Base-by-base conservation (phyloP, 2,888 invertebrate genomes). In the Allygus modestus region DNA sequence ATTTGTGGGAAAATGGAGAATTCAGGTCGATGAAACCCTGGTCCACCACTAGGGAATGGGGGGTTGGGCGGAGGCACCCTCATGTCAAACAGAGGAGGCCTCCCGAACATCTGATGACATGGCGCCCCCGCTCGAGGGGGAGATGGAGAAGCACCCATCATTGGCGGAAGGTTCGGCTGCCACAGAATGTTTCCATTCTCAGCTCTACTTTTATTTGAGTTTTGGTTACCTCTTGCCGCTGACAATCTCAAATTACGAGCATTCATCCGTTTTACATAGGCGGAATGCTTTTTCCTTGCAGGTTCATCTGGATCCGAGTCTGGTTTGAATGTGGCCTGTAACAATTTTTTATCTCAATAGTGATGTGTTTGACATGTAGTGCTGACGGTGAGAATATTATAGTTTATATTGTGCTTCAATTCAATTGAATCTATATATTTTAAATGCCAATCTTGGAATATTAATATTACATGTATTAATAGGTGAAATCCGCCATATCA, bases 251-350 rank as follows among this genome's bases (percentile, higher is more conserved):
- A 51, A 41, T 85, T 85, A 11, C 77, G 77, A 43, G 77, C 83
- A 31, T 87, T 87, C 87, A 87, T 87, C 69, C 82, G 85, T 58
- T 85, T 77, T 81, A 87, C 87, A 82, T 86, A 87, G 7, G 86
- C 84, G 65, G 83, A 79, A 69, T 85, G 86, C 28, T 83, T 71
- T 51, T 86, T 85, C 20, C 86, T 77, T 33, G 84, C 85, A n/a
- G 86, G 86, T 31, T 85, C 86, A 69, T 86, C 86, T 0, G 75
- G 33, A 28, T 85, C 84, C 15, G 26, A 58, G 23, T 82, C 82
- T n/a, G 26, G 41, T 65, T 69, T 82, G n/a, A 33, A 31, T 31
- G 9, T 31, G 65, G 75, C 85, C 77, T 85, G 23, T 23, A 81
- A 79, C 37, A 61, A 46, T 9, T 46, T 7, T 46, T 37, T 37